phyloP scores from a whole-genome alignment of 1,140 invertebrate genomes.

The Pollicipes pollicipes region DNA sequence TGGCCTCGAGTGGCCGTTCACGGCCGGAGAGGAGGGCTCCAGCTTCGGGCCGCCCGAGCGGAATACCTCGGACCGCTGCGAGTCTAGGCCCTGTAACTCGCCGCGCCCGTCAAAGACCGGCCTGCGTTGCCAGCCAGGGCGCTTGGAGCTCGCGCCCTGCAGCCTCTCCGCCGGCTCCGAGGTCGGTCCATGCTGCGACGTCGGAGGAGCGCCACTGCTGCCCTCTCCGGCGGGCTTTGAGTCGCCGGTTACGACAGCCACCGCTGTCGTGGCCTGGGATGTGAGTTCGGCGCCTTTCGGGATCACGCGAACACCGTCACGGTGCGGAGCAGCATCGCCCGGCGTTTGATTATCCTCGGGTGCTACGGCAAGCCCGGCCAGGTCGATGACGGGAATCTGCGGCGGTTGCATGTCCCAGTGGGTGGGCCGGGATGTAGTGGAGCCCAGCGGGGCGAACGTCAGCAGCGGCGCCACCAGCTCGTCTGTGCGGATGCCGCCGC shows the following conservation, averaged over 20 bases:
- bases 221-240: neutral
- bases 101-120: neutral
- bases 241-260: too few species aligned
- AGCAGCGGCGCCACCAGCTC: neutral
- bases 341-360: too few species aligned
- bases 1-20: neutral
- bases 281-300: neutral
- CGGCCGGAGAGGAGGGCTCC: neutral
- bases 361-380: neutral
- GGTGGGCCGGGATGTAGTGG: neutral
- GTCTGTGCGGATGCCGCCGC: neutral
- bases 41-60: neutral
- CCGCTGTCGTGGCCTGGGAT: too few species aligned
- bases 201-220: neutral
- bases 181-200: too few species aligned
- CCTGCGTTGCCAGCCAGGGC: too few species aligned
- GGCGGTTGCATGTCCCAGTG: neutral
- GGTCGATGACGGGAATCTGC: neutral
- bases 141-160: neutral
- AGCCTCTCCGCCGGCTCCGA: too few species aligned
- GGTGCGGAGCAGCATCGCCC: too few species aligned
- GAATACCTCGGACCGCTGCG: neutral
- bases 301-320: neutral
- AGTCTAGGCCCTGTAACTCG: too few species aligned
- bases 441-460: neutral